phyloP scores from a whole-genome alignment of 2,113 vertebrate species.

The Glaucidium brasilianum region DNA sequence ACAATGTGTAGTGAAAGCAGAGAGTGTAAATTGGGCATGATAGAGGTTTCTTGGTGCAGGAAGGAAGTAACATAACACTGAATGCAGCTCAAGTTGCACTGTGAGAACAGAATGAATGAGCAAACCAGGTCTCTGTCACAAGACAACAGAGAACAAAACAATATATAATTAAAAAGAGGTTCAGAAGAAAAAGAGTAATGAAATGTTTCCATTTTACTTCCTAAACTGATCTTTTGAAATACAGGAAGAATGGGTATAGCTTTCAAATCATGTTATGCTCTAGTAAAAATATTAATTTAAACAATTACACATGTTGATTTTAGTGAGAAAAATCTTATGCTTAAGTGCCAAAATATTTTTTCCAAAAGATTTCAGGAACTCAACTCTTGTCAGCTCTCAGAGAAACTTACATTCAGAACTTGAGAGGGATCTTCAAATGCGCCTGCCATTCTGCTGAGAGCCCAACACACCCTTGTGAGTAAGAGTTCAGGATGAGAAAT shows the following conservation, averaged over 20 bases:
- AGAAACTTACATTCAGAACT: not conserved
- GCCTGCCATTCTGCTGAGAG: not conserved
- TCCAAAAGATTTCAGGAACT: not conserved
- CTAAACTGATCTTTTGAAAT: not conserved
- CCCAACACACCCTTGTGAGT: not conserved
- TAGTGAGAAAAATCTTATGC: not conserved
- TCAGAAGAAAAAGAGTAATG: not conserved
- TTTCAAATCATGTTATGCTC: not conserved
- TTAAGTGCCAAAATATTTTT: not conserved
- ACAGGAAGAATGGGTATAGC: not conserved
- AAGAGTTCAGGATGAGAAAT: not conserved
- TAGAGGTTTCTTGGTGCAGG: constrained; percentile 30
- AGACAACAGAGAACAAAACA: not conserved
- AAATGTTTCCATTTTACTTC: not conserved
- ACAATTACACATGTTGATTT: not conserved
- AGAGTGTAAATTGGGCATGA: constrained; percentile 50
- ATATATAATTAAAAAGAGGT: not conserved
- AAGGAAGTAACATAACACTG: constrained; percentile 63
- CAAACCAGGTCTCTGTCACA: not conserved
- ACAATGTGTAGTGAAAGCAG: constrained; percentile 33
- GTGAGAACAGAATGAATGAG: constrained; percentile 15
- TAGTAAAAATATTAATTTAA: not conserved
- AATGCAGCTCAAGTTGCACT: constrained; percentile 35
- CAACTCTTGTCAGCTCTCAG: not conserved
- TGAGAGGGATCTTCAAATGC: rapidly evolving